Percentiles rank a stretch among this genome's conserved stretches.
Conservation (phyloP, 2,888 invertebrate species). For the Byasa hedistus region DNA sequence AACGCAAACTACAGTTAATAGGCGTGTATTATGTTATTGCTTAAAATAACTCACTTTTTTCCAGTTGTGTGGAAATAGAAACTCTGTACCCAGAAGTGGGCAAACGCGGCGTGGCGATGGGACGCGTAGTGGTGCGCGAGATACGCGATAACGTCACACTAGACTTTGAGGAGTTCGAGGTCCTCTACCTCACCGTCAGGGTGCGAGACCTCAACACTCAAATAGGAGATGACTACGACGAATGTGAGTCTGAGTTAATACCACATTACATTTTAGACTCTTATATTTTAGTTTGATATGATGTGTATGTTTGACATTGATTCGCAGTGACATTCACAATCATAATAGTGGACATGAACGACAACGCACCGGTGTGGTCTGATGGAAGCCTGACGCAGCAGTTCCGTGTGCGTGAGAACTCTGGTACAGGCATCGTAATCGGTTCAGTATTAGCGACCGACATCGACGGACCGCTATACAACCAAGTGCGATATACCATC, state of each 20-base stretch:
- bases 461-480: slow-evolving; percentile 80
- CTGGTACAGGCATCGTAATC: slow-evolving; percentile 66
- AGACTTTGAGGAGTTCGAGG: slow-evolving; percentile 81
- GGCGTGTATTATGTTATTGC: too few species aligned
- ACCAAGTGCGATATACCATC: slow-evolving; percentile 78
- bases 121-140: slow-evolving; percentile 59
- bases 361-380: slow-evolving; percentile 81
- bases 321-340: slow-evolving; percentile 77
- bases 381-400: slow-evolving; percentile 58
- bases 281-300: too few species aligned
- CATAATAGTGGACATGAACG: slow-evolving; percentile 82
- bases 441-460: slow-evolving; percentile 82
- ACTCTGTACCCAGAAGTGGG: slow-evolving; percentile 55
- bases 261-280: too few species aligned
- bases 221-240: slow-evolving; percentile 67
- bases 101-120: slow-evolving; percentile 53
- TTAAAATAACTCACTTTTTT: slow-evolving; percentile 7
- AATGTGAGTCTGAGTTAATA: slow-evolving; percentile 56
- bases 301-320: too few species aligned
- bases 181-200: slow-evolving; percentile 75
- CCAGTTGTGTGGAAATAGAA: slow-evolving; percentile 67
- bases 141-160: slow-evolving; percentile 65
- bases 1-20: too few species aligned
- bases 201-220: slow-evolving; percentile 75
- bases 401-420: slow-evolving; percentile 77